Percentiles rank a stretch among this genome's conserved stretches.
Conservation (phyloP, 2,113 vertebrate species). For the Caretta caretta region DNA sequence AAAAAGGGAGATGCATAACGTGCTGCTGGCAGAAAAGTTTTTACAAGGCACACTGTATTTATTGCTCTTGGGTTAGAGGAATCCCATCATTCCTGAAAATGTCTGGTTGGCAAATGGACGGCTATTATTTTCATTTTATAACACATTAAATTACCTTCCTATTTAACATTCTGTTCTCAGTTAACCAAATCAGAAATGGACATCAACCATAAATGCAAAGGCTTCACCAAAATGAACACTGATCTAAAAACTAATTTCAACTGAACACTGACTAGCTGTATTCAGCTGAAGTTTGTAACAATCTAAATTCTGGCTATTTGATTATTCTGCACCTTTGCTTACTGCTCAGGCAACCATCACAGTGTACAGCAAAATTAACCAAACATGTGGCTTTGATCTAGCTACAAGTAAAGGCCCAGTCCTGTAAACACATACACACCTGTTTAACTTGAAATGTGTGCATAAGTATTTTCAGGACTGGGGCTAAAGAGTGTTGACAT, state of each 20-base stretch:
- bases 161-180: neutral
- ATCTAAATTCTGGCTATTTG: neutral
- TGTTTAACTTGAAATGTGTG: neutral
- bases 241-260: constrained; percentile 26
- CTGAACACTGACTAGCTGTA: neutral
- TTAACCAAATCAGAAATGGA: neutral
- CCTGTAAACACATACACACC: accelerated
- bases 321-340: neutral
- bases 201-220: neutral
- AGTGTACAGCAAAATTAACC: neutral
- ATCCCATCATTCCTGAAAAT: neutral
- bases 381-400: neutral
- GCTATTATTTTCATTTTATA: neutral
- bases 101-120: neutral
- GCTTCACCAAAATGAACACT: neutral
- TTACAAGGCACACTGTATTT: neutral
- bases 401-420: neutral
- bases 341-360: neutral
- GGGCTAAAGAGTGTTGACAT: neutral
- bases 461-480: neutral
- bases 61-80: neutral
- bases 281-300: neutral
- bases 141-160: neutral
- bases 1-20: neutral
- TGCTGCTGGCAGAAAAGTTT: constrained; percentile 7